These are phyloP conservation scores for Dryas iulia DNA, from an alignment of 1,140 invertebrate species.

Conservation along the genomic window DNA sequence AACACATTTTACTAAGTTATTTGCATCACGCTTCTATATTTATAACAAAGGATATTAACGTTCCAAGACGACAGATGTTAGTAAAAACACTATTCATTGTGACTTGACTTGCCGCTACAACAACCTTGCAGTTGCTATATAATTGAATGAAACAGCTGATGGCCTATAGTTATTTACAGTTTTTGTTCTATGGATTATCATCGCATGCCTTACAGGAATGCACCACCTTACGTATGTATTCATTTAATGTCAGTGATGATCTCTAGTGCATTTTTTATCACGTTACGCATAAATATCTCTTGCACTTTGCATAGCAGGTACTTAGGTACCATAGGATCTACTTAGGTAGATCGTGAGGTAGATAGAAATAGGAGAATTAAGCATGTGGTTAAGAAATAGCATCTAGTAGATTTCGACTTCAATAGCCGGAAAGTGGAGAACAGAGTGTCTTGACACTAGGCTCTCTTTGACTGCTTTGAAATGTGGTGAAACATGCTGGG, in stretches of 20 bases:
- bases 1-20: neutral
- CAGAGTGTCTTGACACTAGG: too few species aligned
- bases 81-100: neutral
- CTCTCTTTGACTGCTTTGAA: too few species aligned
- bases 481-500: too few species aligned
- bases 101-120: too few species aligned
- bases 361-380: too few species aligned
- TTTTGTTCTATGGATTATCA: neutral
- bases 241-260: neutral
- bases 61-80: conserved; percentile 7
- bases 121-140: conserved; percentile 1
- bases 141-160: conserved; percentile 19
- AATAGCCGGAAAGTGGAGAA: too few species aligned
- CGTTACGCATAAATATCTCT: too few species aligned
- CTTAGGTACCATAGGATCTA: too few species aligned
- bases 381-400: too few species aligned
- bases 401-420: too few species aligned
- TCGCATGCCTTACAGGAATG: neutral
- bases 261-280: neutral
- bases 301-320: too few species aligned
- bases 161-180: neutral
- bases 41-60: neutral
- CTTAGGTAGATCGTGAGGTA: too few species aligned
- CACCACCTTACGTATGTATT: neutral
- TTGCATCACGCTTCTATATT: neutral